Base-by-base conservation (phyloP, 2,113 vertebrate genomes). In the Chlorodrepanis virens region DNA sequence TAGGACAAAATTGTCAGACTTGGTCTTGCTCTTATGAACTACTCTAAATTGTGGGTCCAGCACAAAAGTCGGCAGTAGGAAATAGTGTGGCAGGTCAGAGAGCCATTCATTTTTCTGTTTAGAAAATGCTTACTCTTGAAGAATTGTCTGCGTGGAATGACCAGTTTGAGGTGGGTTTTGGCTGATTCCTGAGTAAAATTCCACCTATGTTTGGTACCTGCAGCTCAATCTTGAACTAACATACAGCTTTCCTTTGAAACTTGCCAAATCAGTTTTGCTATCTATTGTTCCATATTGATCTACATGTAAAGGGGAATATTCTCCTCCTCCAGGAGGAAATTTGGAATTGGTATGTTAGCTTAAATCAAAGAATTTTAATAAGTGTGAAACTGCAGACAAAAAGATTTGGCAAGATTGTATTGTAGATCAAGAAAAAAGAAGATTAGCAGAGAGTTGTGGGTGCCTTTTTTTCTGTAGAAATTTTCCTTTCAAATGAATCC, bases 1-100 rank as follows among this genome's bases (percentile, higher is more conserved):
- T 35, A 39, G 49, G 78, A 69, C 82, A 68, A 83, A 83, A 83
- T 33, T 83, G 47, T 61, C 75, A 83, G 11, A 45, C 35, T 53
- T 59, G 22, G 49, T 89, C 70, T 82, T 82, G 56, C 37, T 89
- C 84, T 83, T 78, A 63, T 75, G 59, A 83, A 75, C 50, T 77
- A 0, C 54, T 71, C 22, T 35, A n/a, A 40, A 77, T 11, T 49
- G 71, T 70, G 25, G 5, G 50, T 81, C 60, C 54, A 70, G 33
- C 54, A 82, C 50, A 67, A 21, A 92, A 63, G 54, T 74, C 33
- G 28, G 59, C 60, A 64, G 52, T 12, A 44, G 68, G 35, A 77
- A 83, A 80, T 20, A 33, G 31, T 6, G 18, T 47, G 33, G 40
- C 69, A 63, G 60, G 72, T 84, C 52, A 67, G 0, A 0, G 60